Percentiles rank a stretch among this genome's conserved stretches.
phyloP scores from a whole-genome alignment of 2,888 invertebrate species.

The Phlogophora meticulosa region DNA sequence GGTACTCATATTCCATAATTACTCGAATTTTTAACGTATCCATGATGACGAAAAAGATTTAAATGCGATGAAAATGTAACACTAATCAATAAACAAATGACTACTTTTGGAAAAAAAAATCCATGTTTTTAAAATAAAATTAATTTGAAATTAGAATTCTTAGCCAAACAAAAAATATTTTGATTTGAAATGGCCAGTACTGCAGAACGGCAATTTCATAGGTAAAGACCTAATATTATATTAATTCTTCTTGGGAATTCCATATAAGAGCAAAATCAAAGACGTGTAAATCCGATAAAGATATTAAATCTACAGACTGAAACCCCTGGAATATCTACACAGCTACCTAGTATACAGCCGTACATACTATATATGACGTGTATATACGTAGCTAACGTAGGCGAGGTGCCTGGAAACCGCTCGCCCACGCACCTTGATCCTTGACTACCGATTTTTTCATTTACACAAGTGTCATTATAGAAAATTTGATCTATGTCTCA shows the following conservation, averaged over 20 bases:
- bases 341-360: conserved; percentile 25
- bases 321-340: conserved; percentile 45
- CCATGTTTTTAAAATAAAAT: too few relatives aligned
- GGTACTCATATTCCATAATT: too few relatives aligned
- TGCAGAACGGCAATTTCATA: too few relatives aligned
- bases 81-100: too few relatives aligned
- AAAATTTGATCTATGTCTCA: conserved; percentile 40
- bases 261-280: conserved; percentile 23
- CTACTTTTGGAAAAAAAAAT: too few relatives aligned
- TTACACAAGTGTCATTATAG: conserved; percentile 33
- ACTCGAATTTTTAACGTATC: too few relatives aligned
- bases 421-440: conserved; percentile 60
- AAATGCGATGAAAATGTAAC: too few relatives aligned
- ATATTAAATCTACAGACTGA: conserved; percentile 34
- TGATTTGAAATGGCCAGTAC: too few relatives aligned
- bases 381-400: conserved; percentile 33
- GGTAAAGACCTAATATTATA: too few relatives aligned
- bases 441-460: conserved; percentile 55
- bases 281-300: conserved; percentile 27
- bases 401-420: conserved; percentile 60
- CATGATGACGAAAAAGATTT: too few relatives aligned
- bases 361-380: conserved; percentile 16
- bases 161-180: too few relatives aligned
- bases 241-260: conserved; percentile 8
- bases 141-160: too few relatives aligned